Percentiles rank a stretch among this genome's conserved stretches.
Conservation (phyloP, 1,140 invertebrate species). For the Calephelis nemesis region DNA sequence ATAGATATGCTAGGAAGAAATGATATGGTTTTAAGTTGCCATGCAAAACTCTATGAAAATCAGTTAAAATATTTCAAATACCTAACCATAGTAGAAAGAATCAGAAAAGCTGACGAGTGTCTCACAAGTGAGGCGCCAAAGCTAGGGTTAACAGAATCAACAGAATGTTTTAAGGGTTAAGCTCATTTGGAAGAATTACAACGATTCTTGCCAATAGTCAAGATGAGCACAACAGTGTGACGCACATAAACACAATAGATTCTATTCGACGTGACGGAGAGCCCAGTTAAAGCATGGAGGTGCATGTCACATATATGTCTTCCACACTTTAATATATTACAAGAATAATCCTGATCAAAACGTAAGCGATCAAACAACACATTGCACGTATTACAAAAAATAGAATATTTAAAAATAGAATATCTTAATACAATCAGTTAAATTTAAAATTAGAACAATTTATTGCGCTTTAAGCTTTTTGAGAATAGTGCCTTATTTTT, state of each 20-base stretch:
- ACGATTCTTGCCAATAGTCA: conserved; percentile 65
- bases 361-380: neutral
- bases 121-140: conserved; percentile 78
- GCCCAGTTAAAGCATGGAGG: conserved; percentile 44
- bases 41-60: conserved; percentile 4
- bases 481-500: neutral
- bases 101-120: conserved; percentile 63
- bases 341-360: neutral
- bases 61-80: conserved; percentile 4
- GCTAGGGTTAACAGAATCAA: conserved; percentile 47
- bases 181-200: conserved; percentile 66
- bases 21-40: conserved; percentile 12
- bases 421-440: neutral
- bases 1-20: conserved; percentile 1
- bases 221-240: conserved; percentile 74
- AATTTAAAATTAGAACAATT: neutral
- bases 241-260: conserved; percentile 75
- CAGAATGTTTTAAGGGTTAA: conserved; percentile 51
- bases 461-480: neutral
- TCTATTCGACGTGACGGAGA: conserved; percentile 61
- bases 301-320: conserved; percentile 33
- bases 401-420: neutral
- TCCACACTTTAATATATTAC: conserved; percentile 41
- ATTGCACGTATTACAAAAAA: too few species aligned
- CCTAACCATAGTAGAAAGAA: conserved; percentile 36